Evolutionary conservation across 2,113 vertebrate genomes (phyloP).

Genomic region (Toxotes jaculatrix): DNA sequence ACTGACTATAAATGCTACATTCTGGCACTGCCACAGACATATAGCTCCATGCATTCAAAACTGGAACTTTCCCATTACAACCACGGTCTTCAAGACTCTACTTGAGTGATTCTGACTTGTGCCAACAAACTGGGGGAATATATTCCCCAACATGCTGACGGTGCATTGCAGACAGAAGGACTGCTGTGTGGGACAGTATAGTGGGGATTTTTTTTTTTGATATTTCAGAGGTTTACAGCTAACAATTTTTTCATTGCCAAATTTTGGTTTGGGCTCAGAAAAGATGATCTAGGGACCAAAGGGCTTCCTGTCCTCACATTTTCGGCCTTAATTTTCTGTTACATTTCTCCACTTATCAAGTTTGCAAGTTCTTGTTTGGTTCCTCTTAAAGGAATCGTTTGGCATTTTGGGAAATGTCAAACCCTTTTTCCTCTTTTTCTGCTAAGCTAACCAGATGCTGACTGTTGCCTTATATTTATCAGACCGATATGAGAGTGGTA

Average conservation of each 20-base stretch:
- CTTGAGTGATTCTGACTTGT: slow-evolving; percentile 52
- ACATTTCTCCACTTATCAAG: not conserved
- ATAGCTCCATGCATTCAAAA: slow-evolving; percentile 59
- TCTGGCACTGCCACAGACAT: slow-evolving; percentile 33
- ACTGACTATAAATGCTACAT: slow-evolving; percentile 32
- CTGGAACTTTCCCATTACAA: slow-evolving; percentile 56
- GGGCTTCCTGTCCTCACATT: not conserved
- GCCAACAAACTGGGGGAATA: slow-evolving; percentile 57
- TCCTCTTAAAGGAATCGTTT: not conserved
- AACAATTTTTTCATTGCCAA: slow-evolving; percentile 3
- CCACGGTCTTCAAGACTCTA: slow-evolving; percentile 26
- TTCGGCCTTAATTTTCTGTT: not conserved
- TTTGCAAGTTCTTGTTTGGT: slow-evolving; percentile 3
- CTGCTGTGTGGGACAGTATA: slow-evolving; percentile 36
- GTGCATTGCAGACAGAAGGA: slow-evolving; percentile 35
- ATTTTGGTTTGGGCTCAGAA: not conserved
- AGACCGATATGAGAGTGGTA: not conserved
- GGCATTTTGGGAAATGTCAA: not conserved
- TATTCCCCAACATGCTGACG: slow-evolving; percentile 56
- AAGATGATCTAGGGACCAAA: not conserved
- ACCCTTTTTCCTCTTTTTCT: not conserved
- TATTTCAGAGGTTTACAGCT: slow-evolving; percentile 1
- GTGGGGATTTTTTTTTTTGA: not conserved
- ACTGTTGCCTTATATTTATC: not conserved
- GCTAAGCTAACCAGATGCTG: not conserved